phyloP scores from a whole-genome alignment of 2,113 vertebrate species.

The Scomber japonicus region DNA sequence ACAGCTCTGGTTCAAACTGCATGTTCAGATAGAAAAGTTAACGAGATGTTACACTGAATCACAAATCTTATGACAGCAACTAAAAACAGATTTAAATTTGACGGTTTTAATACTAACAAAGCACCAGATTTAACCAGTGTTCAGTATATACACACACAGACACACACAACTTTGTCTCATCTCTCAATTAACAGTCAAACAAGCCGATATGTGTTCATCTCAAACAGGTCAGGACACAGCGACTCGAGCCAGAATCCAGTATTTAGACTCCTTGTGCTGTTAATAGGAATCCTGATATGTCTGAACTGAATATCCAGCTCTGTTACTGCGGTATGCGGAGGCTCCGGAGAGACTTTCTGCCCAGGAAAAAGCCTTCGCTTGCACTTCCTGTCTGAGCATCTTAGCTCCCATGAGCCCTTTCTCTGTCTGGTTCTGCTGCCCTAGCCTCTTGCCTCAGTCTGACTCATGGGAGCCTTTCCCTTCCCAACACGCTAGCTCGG shows the following conservation, averaged over 20 bases:
- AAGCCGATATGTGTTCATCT: too few species aligned
- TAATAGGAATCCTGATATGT: background rate
- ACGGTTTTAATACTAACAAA: background rate
- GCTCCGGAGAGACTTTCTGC: constrained; percentile 9
- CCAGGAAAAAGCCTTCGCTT: constrained; percentile 29
- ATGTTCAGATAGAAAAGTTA: too few species aligned
- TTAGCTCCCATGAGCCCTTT: constrained; percentile 49
- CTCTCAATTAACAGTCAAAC: too few species aligned
- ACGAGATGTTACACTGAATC: too few species aligned
- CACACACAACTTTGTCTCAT: background rate
- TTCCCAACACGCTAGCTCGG: constrained; percentile 36
- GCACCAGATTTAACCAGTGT: background rate
- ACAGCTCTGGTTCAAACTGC: too few species aligned
- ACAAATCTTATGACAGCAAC: too few species aligned
- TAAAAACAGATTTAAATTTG: too few species aligned
- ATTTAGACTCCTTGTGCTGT: background rate
- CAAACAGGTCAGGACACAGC: too few species aligned
- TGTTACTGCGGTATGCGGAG: background rate
- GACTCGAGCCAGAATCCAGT: background rate
- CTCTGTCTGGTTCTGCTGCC: constrained; percentile 23
- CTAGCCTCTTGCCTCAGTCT: constrained; percentile 34
- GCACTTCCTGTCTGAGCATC: constrained; percentile 66
- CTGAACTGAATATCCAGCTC: background rate
- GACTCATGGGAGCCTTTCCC: constrained; percentile 63
- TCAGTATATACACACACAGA: background rate